Evolutionary conservation across 2,888 invertebrate genomes (phyloP).

Genomic region (Agonopterix arenella): DNA sequence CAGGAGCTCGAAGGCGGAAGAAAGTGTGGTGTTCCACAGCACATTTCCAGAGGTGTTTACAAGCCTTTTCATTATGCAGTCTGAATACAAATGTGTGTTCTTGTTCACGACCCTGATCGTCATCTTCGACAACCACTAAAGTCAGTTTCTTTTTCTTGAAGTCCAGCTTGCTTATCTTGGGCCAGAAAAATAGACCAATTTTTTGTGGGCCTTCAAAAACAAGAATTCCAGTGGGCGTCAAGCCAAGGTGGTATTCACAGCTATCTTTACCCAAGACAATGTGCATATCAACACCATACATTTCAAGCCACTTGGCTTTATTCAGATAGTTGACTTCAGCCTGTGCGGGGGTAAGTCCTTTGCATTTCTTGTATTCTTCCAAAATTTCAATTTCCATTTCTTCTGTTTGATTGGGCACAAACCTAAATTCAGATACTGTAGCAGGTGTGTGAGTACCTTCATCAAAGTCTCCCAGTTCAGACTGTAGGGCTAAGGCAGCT

Average conservation of each 20-base stretch:
- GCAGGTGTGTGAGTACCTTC: slow-evolving; percentile 94
- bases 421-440: slow-evolving; percentile 98
- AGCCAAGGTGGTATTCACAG: slow-evolving; percentile 95
- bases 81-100: slow-evolving; percentile 99
- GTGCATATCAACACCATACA: slow-evolving; percentile 99
- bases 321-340: slow-evolving; percentile 97
- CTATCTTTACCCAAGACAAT: slow-evolving; percentile 97
- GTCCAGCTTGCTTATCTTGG: slow-evolving; percentile 97
- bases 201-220: slow-evolving; percentile 98
- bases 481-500: slow-evolving; percentile 94
- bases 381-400: slow-evolving; percentile 96
- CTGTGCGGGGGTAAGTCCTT: slow-evolving; percentile 94
- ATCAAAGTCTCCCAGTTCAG: slow-evolving; percentile 98
- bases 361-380: slow-evolving; percentile 92
- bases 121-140: slow-evolving; percentile 98
- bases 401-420: slow-evolving; percentile 97
- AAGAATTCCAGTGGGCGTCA: slow-evolving; percentile 98
- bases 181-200: slow-evolving; percentile 99
- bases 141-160: slow-evolving; percentile 99
- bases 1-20: slow-evolving; percentile 94
- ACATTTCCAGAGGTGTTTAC: slow-evolving; percentile 99
- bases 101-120: slow-evolving; percentile 96
- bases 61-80: slow-evolving; percentile 96
- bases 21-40: slow-evolving; percentile 99
- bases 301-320: slow-evolving; percentile 98